phyloP scores from a whole-genome alignment of 1,140 invertebrate species.

The Bombus vancouverensis region DNA sequence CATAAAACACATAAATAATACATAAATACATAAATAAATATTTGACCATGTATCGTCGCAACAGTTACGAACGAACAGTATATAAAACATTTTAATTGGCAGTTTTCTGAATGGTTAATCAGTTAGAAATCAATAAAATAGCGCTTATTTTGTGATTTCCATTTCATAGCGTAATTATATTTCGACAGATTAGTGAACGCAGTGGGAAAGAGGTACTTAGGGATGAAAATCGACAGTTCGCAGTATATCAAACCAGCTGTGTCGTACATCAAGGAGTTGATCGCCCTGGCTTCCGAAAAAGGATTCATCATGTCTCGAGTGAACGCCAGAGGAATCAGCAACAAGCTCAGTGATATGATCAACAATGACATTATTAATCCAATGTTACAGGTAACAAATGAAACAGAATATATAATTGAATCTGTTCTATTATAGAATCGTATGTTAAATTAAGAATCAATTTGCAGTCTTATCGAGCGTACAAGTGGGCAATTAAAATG shows the following conservation, averaged over 20 bases:
- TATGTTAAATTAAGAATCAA: not conserved
- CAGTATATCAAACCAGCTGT: slow-evolving; percentile 89
- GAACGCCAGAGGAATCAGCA: slow-evolving; percentile 87
- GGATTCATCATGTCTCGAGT: slow-evolving; percentile 85
- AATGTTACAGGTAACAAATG: slow-evolving; percentile 1
- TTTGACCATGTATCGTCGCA: too few species aligned
- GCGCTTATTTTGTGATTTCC: not conserved
- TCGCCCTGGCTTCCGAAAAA: slow-evolving; percentile 86
- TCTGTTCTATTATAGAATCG: not conserved
- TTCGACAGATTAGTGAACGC: slow-evolving; percentile 84
- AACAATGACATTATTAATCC: slow-evolving; percentile 83
- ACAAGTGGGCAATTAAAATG: slow-evolving; percentile 86
- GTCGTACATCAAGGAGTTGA: slow-evolving; percentile 87
- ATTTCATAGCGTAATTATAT: slow-evolving; percentile 1
- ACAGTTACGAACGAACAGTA: too few species aligned
- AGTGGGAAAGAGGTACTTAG: slow-evolving; percentile 87
- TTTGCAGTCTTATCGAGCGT: slow-evolving; percentile 86
- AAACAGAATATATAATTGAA: too few species aligned
- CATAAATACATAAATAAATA: too few species aligned
- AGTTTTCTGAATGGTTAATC: too few species aligned
- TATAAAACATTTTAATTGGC: too few species aligned
- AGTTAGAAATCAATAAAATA: too few species aligned
- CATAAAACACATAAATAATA: too few species aligned
- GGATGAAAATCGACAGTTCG: slow-evolving; percentile 87
- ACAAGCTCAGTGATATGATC: slow-evolving; percentile 89